Percentiles rank a stretch among this genome's conserved stretches.
Conservation (phyloP, 2,113 vertebrate genomes). For the Empidonax traillii region DNA sequence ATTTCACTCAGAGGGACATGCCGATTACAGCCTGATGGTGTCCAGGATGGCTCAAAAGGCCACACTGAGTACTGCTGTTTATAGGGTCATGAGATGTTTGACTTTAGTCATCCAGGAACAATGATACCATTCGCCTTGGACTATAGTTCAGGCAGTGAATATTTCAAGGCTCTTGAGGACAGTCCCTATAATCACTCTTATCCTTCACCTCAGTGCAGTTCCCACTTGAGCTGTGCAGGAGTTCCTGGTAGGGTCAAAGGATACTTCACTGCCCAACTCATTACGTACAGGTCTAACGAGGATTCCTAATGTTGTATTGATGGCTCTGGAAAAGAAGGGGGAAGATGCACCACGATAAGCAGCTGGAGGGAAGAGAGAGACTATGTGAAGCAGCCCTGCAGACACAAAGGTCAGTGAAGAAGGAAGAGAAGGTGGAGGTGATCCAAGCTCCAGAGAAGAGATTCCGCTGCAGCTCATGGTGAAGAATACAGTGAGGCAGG, state of each 20-base stretch:
- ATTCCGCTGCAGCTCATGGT: neutral
- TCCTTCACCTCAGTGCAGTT: neutral
- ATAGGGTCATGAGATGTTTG: rapidly evolving
- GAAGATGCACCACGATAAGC: neutral
- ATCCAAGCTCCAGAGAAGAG: neutral
- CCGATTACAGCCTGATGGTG: neutral
- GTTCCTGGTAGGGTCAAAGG: neutral
- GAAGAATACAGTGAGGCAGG: neutral
- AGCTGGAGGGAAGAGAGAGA: neutral
- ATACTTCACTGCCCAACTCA: neutral
- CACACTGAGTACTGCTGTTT: neutral
- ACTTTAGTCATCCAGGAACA: neutral
- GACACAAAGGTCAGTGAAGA: neutral
- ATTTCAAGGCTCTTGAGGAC: neutral
- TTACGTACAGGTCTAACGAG: neutral
- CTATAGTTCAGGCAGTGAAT: neutral
- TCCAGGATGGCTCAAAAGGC: neutral
- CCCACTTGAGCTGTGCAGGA: rapidly evolving
- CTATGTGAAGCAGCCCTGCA: neutral
- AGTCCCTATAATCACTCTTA: neutral
- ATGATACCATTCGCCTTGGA: rapidly evolving
- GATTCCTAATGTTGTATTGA: neutral
- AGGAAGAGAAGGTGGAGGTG: neutral
- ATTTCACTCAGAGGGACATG: neutral
- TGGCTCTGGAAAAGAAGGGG: neutral